These are phyloP conservation scores for Callorhinus ursinus DNA, from an alignment of 2,113 vertebrate genomes.

Conservation along the genomic window DNA sequence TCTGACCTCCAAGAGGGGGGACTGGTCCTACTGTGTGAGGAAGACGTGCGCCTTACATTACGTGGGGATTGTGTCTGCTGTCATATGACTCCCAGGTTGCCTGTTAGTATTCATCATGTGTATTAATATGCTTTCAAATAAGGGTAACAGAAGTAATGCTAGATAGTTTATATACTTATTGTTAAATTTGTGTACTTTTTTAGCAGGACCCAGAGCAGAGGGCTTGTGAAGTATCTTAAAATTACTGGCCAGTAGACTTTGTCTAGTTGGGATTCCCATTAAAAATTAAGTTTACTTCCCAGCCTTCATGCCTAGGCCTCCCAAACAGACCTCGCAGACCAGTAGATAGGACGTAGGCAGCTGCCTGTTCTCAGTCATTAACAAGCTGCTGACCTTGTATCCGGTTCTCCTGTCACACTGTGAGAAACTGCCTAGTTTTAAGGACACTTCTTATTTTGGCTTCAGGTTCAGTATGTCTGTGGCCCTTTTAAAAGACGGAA, in stretches of 20 bases:
- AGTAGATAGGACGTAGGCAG: not conserved
- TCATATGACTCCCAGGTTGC: not conserved
- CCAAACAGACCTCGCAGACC: not conserved
- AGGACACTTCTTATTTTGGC: not conserved
- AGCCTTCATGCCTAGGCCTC: not conserved
- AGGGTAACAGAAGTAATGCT: not conserved
- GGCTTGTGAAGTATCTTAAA: not conserved
- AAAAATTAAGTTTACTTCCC: not conserved
- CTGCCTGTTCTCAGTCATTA: not conserved
- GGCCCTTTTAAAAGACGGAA: not conserved
- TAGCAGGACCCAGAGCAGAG: conserved; percentile 54
- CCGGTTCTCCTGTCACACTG: not conserved
- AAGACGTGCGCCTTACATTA: not conserved
- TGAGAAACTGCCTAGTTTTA: not conserved
- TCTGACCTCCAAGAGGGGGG: too few relatives aligned
- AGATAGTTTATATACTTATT: not conserved
- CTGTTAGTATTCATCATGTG: not conserved
- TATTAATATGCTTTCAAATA: not conserved
- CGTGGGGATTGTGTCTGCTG: not conserved
- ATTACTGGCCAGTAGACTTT: not conserved
- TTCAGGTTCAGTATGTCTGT: not conserved
- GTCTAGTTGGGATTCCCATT: not conserved
- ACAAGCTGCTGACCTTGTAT: not conserved
- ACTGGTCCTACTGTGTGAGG: not conserved
- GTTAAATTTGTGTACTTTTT: not conserved